Evolutionary conservation across 2,888 invertebrate species (phyloP).

Genomic region (Pocota personata): DNA sequence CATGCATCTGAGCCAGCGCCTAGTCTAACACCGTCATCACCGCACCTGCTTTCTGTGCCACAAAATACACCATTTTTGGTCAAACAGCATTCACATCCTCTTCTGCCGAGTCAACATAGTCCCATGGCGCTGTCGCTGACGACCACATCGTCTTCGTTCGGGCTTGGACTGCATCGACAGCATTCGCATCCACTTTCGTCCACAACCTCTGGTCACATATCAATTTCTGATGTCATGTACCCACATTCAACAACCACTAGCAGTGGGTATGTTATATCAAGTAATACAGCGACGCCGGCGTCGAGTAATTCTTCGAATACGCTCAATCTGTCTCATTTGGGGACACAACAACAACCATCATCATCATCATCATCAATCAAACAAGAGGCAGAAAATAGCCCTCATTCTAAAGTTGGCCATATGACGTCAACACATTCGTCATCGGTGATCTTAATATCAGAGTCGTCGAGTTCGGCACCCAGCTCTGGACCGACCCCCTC

Average conservation of each 20-base stretch:
- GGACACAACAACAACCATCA: constrained; percentile 59
- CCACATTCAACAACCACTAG: constrained; percentile 73
- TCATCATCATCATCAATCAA: constrained; percentile 41
- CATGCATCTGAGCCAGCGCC: constrained; percentile 86
- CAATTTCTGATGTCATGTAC: constrained; percentile 81
- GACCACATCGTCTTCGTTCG: constrained; percentile 59
- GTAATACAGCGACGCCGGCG: constrained; percentile 40
- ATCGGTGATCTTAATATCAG: constrained; percentile 76
- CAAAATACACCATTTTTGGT: constrained; percentile 84
- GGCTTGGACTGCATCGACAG: constrained; percentile 83
- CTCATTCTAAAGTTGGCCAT: constrained; percentile 39
- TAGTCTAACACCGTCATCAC: constrained; percentile 83
- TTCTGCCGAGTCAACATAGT: constrained; percentile 85
- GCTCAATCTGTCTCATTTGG: constrained; percentile 76
- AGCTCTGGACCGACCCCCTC: constrained; percentile 32
- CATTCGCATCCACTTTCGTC: constrained; percentile 83
- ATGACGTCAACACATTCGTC: constrained; percentile 72
- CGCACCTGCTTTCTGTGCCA: constrained; percentile 85
- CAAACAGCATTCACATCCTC: constrained; percentile 88
- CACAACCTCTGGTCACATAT: constrained; percentile 78
- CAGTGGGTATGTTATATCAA: constrained; percentile 53
- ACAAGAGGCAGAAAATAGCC: constrained; percentile 57
- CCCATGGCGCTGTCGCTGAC: constrained; percentile 76
- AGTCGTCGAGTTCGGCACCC: constrained; percentile 62
- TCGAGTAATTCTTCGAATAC: constrained; percentile 73